Base-by-base conservation (phyloP, 2,888 invertebrate species). In the Dynastes hyllus region DNA sequence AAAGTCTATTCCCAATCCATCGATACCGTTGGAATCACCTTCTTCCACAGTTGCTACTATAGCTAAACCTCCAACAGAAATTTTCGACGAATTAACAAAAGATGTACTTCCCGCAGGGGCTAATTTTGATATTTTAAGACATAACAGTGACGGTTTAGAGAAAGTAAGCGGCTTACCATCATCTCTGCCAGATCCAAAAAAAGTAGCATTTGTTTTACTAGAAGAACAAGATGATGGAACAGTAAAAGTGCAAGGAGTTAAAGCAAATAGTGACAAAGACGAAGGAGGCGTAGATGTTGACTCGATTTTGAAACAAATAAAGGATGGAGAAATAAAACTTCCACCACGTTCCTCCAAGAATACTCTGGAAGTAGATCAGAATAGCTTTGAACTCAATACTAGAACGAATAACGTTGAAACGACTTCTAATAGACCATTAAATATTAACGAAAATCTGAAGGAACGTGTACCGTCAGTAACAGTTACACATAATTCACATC, bases 161-260 rank as follows among this genome's bases (percentile, higher is more conserved):
- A 93, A 94, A 85, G 91, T 94, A 0, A 90, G 91, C 0, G 87
- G 92, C 58, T 91, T 93, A 0, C 91, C 91, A 40, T 90, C 91
- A 67, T 92, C 89, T 82, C 86, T 94, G 37, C 92, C 93, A 0
- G 91, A 91, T 83, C 92, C 93, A 82, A 96, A 96, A 88, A 95
- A 96, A 86, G 95, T 96, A 0, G 96, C 96, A 0, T 96, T 96
- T 84, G 96, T 96, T 0, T 94, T 96, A 65, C 89, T 96, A 11
- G 96, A 96, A 88, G 96, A 96, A 86, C 96, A 96, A 86, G 92
- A 94, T 3, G 96, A 96, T 84, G 96, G 96, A 5, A 94, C 94
- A 32, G 95, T 95, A 83, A 96, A 96, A 88, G 95, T 96, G 0
- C 95, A 96, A 87, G 95, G 95, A 1, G 93, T 96, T 0, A 94